Percentiles rank a stretch among this genome's conserved stretches.
Evolutionary conservation across 2,113 vertebrate genomes (phyloP).

Genomic region (Brienomyrus longianalis): DNA sequence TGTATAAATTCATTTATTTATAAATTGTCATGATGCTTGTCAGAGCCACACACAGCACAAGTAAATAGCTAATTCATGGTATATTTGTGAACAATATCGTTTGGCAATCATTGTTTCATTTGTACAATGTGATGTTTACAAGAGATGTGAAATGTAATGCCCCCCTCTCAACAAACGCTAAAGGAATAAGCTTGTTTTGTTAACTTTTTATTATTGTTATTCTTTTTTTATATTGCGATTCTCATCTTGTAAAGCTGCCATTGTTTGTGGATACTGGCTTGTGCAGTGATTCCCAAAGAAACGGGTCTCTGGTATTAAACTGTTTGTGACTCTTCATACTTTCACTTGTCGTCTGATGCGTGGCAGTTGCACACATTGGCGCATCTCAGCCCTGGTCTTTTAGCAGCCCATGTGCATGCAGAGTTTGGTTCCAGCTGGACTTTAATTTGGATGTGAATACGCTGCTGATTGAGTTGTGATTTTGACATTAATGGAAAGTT

Average conservation of each 20-base stretch:
- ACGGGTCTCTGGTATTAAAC: neutral
- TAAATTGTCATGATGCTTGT: neutral
- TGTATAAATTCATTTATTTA: neutral
- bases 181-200: conserved; percentile 8
- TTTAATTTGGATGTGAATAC: neutral
- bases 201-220: neutral
- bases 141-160: neutral
- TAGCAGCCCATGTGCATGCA: neutral
- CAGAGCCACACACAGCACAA: neutral
- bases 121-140: neutral
- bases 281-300: conserved; percentile 10
- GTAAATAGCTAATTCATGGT: neutral
- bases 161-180: neutral
- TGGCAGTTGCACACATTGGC: neutral
- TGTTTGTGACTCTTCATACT: neutral
- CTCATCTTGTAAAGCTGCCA: conserved; percentile 1
- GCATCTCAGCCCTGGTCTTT: neutral
- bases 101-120: neutral
- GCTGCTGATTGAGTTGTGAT: neutral
- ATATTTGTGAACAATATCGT: neutral
- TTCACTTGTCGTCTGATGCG: neutral
- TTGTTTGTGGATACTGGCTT: conserved; percentile 1
- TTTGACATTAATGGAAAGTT: neutral
- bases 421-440: neutral
- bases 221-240: neutral